Evolutionary conservation across 2,888 invertebrate species (phyloP), one percentile per base, ranked within the genome.

Genomic region (Cabera pusaria): DNA sequence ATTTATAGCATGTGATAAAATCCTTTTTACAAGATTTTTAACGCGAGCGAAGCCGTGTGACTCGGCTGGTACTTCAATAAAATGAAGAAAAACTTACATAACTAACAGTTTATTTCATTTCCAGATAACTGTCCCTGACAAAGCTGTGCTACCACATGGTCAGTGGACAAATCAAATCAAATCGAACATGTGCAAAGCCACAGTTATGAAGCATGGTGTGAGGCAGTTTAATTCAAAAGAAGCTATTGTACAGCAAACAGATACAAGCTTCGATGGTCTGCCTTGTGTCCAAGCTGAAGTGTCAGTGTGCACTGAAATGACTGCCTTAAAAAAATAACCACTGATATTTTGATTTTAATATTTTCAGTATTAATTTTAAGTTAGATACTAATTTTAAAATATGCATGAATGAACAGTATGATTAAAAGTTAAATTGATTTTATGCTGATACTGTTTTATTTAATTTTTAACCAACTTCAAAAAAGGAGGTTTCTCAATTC

Each of bases 241-340:
- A 65, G 42, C 44, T 45, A 9, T 26, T 61, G n/a, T 19, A 49
- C 1, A 46, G 55, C 4, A 54, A 53, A 19, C 57, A 62, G 25
- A 6, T n/a, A 38, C 80, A 82, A 39, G 82, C 52, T 77, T 78
- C 59, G 71, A 58, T 18, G 64, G 78, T 34, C 60, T 82, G 0
- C 57, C 83, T 7, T 63, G 70, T 16, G 63, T 68, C 17, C 83
- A 83, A 50, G 83, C 84, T 31, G 82, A 84, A 47, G 47, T 84
- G 1, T 84, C 83, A 23, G 61, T 82, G 24, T 82, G 77, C 39
- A 80, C 68, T n/a, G 61, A 75, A 31, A 19, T 78, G 48, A 56
- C 70, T 40, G 80, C 80, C 33, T 66, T 68, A 40, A 65, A n/a
- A 67, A 36, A 32, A 43, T 14, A 64, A 59, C 27, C 45, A 44